These are phyloP conservation scores for Xenopus laevis DNA, from an alignment of 2,113 vertebrate genomes.

Conservation along the genomic window DNA sequence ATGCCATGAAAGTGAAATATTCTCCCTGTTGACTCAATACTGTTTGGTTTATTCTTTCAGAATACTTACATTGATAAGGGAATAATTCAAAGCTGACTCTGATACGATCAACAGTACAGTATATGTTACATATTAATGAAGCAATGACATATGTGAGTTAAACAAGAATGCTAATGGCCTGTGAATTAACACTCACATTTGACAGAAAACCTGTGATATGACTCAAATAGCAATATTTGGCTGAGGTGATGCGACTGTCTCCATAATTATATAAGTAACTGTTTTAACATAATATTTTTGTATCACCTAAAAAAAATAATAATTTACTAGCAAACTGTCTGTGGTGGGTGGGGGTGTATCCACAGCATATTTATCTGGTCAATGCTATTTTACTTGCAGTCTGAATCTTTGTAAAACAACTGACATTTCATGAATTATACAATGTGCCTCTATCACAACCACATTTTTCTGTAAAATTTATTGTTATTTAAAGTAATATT, in stretches of 20 bases:
- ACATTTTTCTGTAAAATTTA: too few species aligned
- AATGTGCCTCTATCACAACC: too few species aligned
- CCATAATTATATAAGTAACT: too few species aligned
- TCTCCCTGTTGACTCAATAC: conserved; percentile 38
- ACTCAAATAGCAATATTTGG: too few species aligned
- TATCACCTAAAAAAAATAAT: not conserved
- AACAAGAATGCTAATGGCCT: conserved; percentile 5
- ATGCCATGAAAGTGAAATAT: conserved; percentile 47
- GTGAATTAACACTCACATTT: conserved; percentile 5
- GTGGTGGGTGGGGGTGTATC: too few species aligned
- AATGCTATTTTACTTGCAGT: too few species aligned
- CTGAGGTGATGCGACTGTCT: too few species aligned
- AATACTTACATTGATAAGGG: conserved; percentile 28
- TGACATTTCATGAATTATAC: too few species aligned
- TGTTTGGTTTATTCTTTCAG: conserved; percentile 29
- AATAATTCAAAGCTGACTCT: conserved; percentile 16
- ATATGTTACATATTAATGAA: conserved; percentile 22
- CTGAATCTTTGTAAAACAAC: too few species aligned
- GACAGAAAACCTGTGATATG: not conserved
- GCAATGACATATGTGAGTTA: conserved; percentile 7
- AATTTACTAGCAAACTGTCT: not conserved
- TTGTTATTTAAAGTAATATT: too few species aligned
- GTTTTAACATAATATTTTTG: too few species aligned
- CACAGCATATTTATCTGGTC: too few species aligned
- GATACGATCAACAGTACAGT: conserved; percentile 19